Evolutionary conservation across 2,888 invertebrate genomes (phyloP).

Genomic region (Limnephilus lunatus): DNA sequence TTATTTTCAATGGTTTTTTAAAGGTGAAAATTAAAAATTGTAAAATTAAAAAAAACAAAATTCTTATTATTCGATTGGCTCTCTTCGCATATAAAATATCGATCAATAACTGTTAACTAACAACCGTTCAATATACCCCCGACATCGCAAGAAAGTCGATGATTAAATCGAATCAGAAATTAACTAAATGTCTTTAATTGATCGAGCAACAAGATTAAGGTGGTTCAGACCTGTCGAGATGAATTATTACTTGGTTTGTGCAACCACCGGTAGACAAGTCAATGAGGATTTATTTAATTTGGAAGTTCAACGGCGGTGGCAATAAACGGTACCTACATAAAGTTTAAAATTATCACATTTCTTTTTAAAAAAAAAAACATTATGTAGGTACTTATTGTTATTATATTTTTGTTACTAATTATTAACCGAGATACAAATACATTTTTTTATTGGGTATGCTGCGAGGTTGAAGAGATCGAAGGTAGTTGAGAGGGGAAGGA

Average conservation of each 20-base stretch:
- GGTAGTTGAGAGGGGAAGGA: too few species aligned
- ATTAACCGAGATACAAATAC: too few species aligned
- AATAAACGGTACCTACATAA: neutral
- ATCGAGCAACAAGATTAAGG: slow-evolving; percentile 38
- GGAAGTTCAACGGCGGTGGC: neutral
- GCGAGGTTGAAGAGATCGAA: too few species aligned
- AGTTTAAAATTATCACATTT: neutral
- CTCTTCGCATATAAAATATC: neutral
- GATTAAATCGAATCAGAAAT: slow-evolving; percentile 27
- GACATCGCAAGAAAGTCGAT: neutral
- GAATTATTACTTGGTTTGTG: neutral
- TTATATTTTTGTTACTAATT: too few species aligned
- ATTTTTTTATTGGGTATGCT: too few species aligned
- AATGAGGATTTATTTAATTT: neutral
- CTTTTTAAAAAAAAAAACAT: neutral
- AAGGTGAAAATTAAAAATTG: too few species aligned
- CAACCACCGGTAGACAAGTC: neutral
- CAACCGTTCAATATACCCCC: neutral
- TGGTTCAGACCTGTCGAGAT: slow-evolving; percentile 6
- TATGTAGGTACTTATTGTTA: too few species aligned
- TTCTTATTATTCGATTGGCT: neutral
- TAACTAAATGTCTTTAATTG: slow-evolving; percentile 7
- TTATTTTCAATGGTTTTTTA: too few species aligned
- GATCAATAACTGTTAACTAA: neutral
- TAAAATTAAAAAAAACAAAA: too few species aligned